phyloP scores from a whole-genome alignment of 2,888 invertebrate genomes.

The Pterostichus madidus region DNA sequence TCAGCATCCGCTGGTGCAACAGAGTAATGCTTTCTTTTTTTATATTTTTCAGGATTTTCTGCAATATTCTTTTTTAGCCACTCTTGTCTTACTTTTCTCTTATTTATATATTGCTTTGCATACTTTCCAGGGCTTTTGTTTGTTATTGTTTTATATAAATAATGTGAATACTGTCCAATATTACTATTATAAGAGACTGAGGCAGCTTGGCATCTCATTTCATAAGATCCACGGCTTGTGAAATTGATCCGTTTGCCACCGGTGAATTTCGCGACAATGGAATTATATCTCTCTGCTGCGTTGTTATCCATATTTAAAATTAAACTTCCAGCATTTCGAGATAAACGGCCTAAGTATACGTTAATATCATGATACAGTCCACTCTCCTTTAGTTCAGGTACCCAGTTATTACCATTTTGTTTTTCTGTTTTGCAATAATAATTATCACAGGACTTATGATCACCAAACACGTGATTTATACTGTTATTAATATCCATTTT shows the following conservation, averaged over 20 bases:
- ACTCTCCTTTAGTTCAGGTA: conserved; percentile 58
- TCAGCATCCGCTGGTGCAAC: conserved; percentile 8
- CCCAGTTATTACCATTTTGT: conserved; percentile 44
- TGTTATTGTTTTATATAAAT: conserved; percentile 35
- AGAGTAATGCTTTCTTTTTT: not conserved
- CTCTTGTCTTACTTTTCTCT: not conserved
- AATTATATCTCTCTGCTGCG: conserved; percentile 50
- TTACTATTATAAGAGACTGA: too few species aligned
- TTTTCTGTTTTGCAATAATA: conserved; percentile 41
- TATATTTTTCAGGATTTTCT: conserved; percentile 2
- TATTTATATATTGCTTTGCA: conserved; percentile 11
- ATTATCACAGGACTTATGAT: conserved; percentile 18
- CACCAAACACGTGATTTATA: conserved; percentile 60
- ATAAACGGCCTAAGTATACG: conserved; percentile 43
- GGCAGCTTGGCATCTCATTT: too few species aligned
- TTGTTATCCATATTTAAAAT: conserved; percentile 2
- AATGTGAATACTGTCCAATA: not conserved
- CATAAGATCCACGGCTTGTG: conserved; percentile 29
- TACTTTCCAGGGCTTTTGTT: conserved; percentile 29
- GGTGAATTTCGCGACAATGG: conserved; percentile 28
- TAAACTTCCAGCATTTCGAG: conserved; percentile 58
- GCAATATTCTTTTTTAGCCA: not conserved
- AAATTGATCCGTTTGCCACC: conserved; percentile 27
- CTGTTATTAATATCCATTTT: not conserved
- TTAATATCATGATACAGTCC: conserved; percentile 61